Percentiles rank a stretch among this genome's conserved stretches.
These are phyloP conservation scores for Perccottus glenii DNA, from an alignment of 2,113 vertebrate species.

Conservation along the genomic window DNA sequence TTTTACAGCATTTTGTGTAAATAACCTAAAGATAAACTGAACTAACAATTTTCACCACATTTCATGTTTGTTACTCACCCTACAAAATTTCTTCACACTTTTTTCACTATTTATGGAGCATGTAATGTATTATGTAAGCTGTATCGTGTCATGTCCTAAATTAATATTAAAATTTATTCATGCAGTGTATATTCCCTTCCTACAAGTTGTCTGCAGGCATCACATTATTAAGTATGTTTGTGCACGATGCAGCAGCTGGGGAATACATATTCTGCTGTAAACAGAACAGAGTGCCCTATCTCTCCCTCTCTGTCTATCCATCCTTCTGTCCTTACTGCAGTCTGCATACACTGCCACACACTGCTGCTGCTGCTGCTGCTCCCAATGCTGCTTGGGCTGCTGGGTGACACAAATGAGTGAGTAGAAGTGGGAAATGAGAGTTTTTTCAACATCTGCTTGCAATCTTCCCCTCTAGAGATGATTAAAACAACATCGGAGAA, in stretches of 20 bases:
- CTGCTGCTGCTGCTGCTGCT: conserved; percentile 51
- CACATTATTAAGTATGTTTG: conserved; percentile 55
- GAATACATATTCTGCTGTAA: conserved; percentile 64
- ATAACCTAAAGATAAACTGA: no score
- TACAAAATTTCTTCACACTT: no score
- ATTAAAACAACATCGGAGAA: conserved; percentile 15
- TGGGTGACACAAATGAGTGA: conserved; percentile 49
- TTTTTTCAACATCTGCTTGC: conserved; percentile 48
- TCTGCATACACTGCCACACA: conserved; percentile 61
- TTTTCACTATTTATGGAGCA: conserved; percentile 29
- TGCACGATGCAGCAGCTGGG: conserved; percentile 67
- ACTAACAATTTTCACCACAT: neutral
- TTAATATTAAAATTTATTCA: conserved; percentile 52
- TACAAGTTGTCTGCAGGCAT: conserved; percentile 38
- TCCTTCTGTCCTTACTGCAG: conserved; percentile 70
- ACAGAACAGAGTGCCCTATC: conserved; percentile 26
- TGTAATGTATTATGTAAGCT: conserved; percentile 46
- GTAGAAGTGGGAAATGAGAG: conserved; percentile 59
- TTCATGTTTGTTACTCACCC: neutral
- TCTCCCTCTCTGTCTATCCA: conserved; percentile 34
- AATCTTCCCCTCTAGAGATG: conserved; percentile 46
- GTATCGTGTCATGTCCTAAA: conserved; percentile 9
- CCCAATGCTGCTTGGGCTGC: conserved; percentile 16
- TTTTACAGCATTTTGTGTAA: neutral
- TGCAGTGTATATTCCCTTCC: conserved; percentile 15